Evolutionary conservation across 2,888 invertebrate species (phyloP).

Genomic region (Anagyrus pseudococci): DNA sequence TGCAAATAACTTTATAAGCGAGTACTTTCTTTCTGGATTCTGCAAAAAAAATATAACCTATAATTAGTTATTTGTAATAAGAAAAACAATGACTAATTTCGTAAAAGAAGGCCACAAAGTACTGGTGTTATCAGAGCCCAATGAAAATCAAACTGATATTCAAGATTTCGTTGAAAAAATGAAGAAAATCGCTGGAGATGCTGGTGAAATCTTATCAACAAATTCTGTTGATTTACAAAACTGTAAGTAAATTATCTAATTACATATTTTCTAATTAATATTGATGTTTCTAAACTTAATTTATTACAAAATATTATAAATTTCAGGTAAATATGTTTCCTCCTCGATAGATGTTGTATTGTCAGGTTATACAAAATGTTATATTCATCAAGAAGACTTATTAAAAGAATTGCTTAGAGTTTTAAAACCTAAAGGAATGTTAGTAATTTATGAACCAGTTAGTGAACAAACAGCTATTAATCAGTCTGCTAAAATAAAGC

Average conservation of each 20-base stretch:
- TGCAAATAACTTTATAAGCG: no score
- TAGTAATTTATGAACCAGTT: conserved; percentile 65
- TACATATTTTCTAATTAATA: no score
- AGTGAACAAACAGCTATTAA: conserved; percentile 38
- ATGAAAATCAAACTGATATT: conserved; percentile 17
- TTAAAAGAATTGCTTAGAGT: conserved; percentile 68
- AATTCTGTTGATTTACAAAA: conserved; percentile 68
- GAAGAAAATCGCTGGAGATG: conserved; percentile 59
- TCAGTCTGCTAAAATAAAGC: conserved; percentile 65
- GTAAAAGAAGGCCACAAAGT: conserved; percentile 37
- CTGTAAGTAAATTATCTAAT: conserved; percentile 62
- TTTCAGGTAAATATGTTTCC: conserved; percentile 65
- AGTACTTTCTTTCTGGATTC: no score
- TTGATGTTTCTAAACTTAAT: no score
- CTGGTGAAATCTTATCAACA: conserved; percentile 67
- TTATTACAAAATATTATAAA: conserved; percentile 3
- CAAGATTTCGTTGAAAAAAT: conserved; percentile 64
- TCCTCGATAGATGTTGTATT: conserved; percentile 71
- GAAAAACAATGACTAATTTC: conserved; percentile 26
- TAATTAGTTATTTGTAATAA: no score
- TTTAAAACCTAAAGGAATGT: conserved; percentile 70
- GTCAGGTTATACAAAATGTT: conserved; percentile 57
- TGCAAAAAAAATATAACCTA: no score
- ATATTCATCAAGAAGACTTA: conserved; percentile 61
- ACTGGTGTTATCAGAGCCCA: conserved; percentile 26